Evolutionary conservation across 2,113 vertebrate species (phyloP), one percentile per base, ranked within the genome.

Genomic region (Meriones unguiculatus): DNA sequence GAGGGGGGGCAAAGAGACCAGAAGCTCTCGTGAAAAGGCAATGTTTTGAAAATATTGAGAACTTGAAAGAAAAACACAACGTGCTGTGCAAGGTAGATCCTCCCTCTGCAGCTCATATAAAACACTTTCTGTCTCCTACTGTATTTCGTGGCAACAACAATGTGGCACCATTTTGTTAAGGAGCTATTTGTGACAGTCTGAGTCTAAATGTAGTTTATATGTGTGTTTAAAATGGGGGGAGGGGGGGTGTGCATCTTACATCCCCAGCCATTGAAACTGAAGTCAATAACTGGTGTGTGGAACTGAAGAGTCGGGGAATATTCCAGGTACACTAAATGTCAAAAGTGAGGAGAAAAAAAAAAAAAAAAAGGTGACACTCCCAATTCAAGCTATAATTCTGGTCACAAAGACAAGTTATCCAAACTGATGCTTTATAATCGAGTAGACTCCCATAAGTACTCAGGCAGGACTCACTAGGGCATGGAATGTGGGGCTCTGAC

Each of bases 141-240:
- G 1, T 46, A 15, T 54, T 35, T 32, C 30, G 20, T 70, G 24
- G 86, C 82, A 90, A 89, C 13, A 94, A 91, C 35, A 22, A 1
- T 52, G 77, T 69, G 25, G 90, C 13, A 52, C 52, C 35, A 12
- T 38, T 13, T 28, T 28, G 24, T 57, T 41, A 59, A 92, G 50
- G 54, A 30, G 54, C 50, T 7, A 52, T 92, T 52, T 77, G 76
- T 64, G 50, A 67, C 32, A 15, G 5, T 95, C 54, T 87, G 38
- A 87, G 82, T 94, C 95, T 86, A 85, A 92, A 92, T 54, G 52
- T 2, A 80, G 78, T 94, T 96, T 87, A 41, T 18, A 93, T 1
- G 35, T 15, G 2, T 11, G 54, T 72, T 65, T 30, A 38, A 84
- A 91, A 69, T 80, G 90, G 35, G 20, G 69, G 14, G 24, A 12